Conservation (phyloP, 2,888 invertebrate species). For the Strigamia transsilvanica region DNA sequence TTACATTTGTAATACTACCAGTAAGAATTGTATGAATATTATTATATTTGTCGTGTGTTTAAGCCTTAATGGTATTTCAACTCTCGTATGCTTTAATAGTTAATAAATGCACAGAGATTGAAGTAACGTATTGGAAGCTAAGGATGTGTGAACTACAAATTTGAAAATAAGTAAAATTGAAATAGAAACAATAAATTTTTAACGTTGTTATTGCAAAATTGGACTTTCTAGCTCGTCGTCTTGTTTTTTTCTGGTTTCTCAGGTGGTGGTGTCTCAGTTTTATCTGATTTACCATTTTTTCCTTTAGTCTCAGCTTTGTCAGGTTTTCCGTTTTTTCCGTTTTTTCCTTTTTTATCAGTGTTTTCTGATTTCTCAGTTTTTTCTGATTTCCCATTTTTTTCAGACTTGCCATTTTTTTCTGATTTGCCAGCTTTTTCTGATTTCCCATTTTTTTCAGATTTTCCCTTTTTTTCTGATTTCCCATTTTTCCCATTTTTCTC, state of each 20-base stretch:
- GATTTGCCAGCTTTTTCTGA: not conserved
- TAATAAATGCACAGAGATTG: slow-evolving; percentile 14
- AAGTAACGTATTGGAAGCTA: not conserved
- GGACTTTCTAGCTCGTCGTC: no score
- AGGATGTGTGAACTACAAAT: not conserved
- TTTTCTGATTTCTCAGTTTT: no score
- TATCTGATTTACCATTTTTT: no score
- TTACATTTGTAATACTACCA: not conserved
- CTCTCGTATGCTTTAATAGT: slow-evolving; percentile 7
- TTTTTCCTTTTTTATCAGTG: no score
- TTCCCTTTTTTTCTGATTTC: not conserved
- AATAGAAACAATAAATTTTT: not conserved
- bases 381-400: not conserved
- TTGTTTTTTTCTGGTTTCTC: not conserved
- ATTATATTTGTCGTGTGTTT: no score
- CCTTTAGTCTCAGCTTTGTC: no score
- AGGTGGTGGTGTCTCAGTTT: no score
- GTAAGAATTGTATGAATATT: no score
- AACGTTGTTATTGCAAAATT: no score
- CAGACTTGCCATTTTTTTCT: not conserved
- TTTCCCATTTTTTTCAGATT: not conserved
- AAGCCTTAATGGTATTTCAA: not conserved
- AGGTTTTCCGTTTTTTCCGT: no score
- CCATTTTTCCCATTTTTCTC: not conserved
- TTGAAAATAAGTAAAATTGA: not conserved